Conservation (phyloP, 2,888 invertebrate species). For the Caenorhabditis plicata region DNA sequence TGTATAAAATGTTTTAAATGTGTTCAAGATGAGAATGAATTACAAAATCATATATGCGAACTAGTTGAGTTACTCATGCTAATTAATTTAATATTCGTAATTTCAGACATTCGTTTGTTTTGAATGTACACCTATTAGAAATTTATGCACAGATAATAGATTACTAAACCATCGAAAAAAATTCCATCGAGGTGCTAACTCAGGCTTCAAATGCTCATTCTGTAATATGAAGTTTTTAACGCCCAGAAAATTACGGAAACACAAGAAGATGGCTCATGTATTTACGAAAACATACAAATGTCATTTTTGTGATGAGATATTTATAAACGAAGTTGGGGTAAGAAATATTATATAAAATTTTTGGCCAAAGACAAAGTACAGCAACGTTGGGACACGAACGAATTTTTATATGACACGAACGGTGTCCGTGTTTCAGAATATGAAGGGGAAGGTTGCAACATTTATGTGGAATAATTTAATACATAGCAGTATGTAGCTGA, state of each 20-base stretch:
- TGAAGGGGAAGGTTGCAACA: no score
- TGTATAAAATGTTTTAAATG: constrained; percentile 64
- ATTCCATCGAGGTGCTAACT: constrained; percentile 47
- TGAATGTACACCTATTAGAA: constrained; percentile 63
- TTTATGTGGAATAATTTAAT: no score
- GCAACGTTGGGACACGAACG: no score
- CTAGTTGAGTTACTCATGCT: constrained; percentile 36
- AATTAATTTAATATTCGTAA: neutral
- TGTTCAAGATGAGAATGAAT: constrained; percentile 43
- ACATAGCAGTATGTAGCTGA: no score
- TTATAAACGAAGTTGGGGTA: constrained; percentile 52
- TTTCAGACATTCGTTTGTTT: constrained; percentile 62
- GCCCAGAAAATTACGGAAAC: constrained; percentile 62
- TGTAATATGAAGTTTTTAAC: constrained; percentile 61
- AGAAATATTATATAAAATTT: neutral
- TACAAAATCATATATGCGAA: constrained; percentile 56
- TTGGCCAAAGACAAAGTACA: no score
- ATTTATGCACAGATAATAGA: constrained; percentile 55
- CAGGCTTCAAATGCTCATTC: constrained; percentile 52
- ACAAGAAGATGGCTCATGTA: constrained; percentile 63
- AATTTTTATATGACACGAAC: no score
- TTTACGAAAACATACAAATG: constrained; percentile 61
- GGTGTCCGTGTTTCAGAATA: no score
- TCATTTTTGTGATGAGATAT: constrained; percentile 62
- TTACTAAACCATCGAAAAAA: constrained; percentile 42